Evolutionary conservation across 2,113 vertebrate species (phyloP).

Genomic region (Pseudopodoces humilis): DNA sequence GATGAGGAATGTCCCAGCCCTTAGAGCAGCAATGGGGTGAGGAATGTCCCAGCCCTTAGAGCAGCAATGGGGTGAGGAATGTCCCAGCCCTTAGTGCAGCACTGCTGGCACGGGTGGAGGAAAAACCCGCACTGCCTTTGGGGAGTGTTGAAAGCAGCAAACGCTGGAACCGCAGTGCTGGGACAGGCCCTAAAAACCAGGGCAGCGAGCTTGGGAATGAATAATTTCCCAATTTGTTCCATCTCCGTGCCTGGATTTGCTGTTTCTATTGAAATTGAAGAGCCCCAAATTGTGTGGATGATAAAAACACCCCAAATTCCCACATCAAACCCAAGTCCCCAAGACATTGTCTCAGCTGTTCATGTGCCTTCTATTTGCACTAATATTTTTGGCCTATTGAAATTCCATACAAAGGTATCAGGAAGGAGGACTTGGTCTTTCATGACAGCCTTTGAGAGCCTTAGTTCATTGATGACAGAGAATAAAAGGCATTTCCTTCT

Average conservation of each 20-base stretch:
- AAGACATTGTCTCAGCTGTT: accelerated
- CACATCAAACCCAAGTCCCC: background rate
- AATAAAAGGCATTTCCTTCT: background rate
- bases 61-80: no score
- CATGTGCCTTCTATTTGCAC: background rate
- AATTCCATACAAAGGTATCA: background rate
- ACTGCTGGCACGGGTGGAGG: no score
- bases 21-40: no score
- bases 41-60: no score
- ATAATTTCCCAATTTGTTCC: accelerated
- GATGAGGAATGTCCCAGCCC: no score
- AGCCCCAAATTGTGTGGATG: background rate
- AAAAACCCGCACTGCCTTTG: background rate
- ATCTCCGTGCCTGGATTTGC: accelerated
- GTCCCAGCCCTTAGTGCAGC: no score
- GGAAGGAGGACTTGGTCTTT: background rate
- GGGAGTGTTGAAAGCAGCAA: accelerated
- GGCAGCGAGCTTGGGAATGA: accelerated
- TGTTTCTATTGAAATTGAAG: background rate
- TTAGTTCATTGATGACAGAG: background rate
- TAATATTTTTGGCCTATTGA: background rate
- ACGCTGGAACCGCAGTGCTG: accelerated
- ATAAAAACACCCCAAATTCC: accelerated
- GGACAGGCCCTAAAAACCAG: no score
- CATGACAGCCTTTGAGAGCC: background rate